These are phyloP conservation scores for Cherax quadricarinatus DNA, from an alignment of 1,140 invertebrate genomes.

Conservation along the genomic window DNA sequence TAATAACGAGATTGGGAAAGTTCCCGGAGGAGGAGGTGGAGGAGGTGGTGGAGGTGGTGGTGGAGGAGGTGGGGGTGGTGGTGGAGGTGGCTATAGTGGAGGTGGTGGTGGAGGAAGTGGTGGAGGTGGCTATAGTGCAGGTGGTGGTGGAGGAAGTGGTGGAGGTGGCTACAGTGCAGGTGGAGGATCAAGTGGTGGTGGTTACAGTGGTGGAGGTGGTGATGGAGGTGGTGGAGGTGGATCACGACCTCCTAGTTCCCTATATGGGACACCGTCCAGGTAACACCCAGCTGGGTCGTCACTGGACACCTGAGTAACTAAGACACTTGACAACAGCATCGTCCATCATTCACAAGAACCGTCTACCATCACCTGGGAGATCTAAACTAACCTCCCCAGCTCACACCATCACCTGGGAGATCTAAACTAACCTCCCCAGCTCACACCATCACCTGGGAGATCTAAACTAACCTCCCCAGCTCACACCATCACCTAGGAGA, in stretches of 20 bases:
- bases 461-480: too few relatives aligned
- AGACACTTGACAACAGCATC: too few relatives aligned
- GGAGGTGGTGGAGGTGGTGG: neutral
- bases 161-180: neutral
- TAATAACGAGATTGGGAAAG: constrained; percentile 73
- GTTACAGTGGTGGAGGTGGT: neutral
- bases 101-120: neutral
- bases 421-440: too few relatives aligned
- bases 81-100: neutral
- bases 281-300: neutral
- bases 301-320: too few relatives aligned
- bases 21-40: neutral
- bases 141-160: neutral
- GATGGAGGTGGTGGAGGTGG: neutral
- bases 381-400: too few relatives aligned
- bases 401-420: too few relatives aligned
- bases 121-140: neutral
- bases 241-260: neutral
- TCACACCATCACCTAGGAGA: too few relatives aligned
- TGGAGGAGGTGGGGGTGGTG: neutral
- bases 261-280: neutral
- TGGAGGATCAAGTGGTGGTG: neutral
- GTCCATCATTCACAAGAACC: too few relatives aligned
- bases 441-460: too few relatives aligned
- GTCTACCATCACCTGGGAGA: too few relatives aligned